Evolutionary conservation across 2,888 invertebrate species (phyloP).

Genomic region (Incurvaria masculella): DNA sequence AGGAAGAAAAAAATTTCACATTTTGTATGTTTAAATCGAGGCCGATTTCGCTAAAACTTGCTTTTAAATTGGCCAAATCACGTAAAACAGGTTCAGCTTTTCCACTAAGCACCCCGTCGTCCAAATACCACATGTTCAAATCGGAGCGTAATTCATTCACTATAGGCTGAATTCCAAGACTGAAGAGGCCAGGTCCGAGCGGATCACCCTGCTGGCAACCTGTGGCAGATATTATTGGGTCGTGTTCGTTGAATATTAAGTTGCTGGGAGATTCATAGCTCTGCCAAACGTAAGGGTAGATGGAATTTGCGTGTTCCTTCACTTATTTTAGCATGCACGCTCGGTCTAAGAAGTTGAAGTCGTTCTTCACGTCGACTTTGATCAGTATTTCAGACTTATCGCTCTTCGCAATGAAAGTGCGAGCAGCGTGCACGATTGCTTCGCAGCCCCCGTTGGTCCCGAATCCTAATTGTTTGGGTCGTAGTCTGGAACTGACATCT

Average conservation of each 20-base stretch:
- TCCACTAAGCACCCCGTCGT: neutral
- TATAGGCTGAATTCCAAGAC: neutral
- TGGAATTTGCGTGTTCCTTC: neutral
- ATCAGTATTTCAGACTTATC: neutral
- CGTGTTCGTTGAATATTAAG: neutral
- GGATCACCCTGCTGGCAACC: slow-evolving; percentile 2
- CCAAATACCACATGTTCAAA: slow-evolving; percentile 2
- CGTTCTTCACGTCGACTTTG: neutral
- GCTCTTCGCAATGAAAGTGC: neutral
- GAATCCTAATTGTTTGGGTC: neutral
- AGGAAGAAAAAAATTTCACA: neutral
- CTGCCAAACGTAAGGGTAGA: neutral
- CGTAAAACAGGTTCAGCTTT: slow-evolving; percentile 20
- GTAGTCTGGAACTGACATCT: neutral
- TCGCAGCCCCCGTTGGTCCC: neutral
- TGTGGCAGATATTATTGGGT: neutral
- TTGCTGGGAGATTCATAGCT: neutral
- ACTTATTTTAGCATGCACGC: neutral
- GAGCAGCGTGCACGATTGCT: neutral
- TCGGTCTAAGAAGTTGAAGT: neutral
- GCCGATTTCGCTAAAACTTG: neutral
- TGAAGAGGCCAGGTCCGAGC: neutral
- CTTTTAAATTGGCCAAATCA: neutral
- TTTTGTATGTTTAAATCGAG: neutral
- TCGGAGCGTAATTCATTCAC: neutral